These are phyloP conservation scores for Andrena flavipes DNA, from an alignment of 2,888 invertebrate species.

Conservation along the genomic window DNA sequence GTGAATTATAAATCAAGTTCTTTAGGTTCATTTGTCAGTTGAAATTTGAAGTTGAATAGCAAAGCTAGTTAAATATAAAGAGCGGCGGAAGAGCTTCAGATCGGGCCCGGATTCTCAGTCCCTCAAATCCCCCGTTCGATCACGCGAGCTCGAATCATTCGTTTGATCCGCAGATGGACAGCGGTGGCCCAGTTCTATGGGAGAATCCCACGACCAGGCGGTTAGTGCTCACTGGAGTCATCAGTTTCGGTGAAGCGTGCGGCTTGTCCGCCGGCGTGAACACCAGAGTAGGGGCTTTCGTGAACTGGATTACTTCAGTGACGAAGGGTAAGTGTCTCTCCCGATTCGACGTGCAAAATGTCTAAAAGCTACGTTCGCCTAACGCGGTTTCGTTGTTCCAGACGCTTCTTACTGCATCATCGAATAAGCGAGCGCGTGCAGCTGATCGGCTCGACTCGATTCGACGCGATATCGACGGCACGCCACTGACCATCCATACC, in stretches of 20 bases:
- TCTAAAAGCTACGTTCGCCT: not conserved
- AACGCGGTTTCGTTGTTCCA: conserved; percentile 49
- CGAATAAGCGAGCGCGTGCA: conserved; percentile 55
- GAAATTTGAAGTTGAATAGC: too few species aligned
- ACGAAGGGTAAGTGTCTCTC: conserved; percentile 66
- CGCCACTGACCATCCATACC: not conserved
- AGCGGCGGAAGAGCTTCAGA: too few species aligned
- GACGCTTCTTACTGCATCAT: conserved; percentile 65
- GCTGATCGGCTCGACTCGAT: conserved; percentile 19
- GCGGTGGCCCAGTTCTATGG: conserved; percentile 87
- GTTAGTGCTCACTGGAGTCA: conserved; percentile 84
- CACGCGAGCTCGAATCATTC: too few species aligned
- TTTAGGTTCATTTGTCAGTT: too few species aligned
- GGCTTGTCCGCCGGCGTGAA: conserved; percentile 86
- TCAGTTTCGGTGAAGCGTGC: conserved; percentile 87
- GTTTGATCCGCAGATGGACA: conserved; percentile 63
- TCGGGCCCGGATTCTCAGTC: too few species aligned
- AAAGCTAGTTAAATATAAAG: too few species aligned
- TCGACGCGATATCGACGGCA: conserved; percentile 11
- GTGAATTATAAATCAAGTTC: too few species aligned
- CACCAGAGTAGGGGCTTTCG: conserved; percentile 86
- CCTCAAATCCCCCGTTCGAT: too few species aligned
- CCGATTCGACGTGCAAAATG: not conserved
- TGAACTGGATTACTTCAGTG: conserved; percentile 86
- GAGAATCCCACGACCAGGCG: conserved; percentile 82